Percentiles rank a stretch among this genome's conserved stretches.
Conservation (phyloP, 2,113 vertebrate species). For the Xiphophorus hellerii region DNA sequence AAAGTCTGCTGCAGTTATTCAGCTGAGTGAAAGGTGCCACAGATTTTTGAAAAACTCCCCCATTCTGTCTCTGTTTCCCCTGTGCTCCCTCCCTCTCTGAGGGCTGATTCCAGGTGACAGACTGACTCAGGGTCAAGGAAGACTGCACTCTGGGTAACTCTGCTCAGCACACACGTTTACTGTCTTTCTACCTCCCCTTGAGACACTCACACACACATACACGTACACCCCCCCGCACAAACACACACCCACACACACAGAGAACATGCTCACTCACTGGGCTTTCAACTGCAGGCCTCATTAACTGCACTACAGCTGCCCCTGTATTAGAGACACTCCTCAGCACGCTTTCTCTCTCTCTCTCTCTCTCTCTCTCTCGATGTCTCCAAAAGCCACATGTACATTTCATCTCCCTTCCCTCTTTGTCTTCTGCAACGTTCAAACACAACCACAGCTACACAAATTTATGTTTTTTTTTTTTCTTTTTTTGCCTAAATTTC, state of each 20-base stretch:
- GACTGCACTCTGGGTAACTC: conserved; percentile 76
- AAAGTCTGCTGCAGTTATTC: conserved; percentile 75
- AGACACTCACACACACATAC: conserved; percentile 14
- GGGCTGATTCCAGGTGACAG: conserved; percentile 79
- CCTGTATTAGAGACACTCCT: conserved; percentile 73
- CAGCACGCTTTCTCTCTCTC: conserved; percentile 57
- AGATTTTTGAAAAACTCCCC: conserved; percentile 41
- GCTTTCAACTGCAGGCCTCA: conserved; percentile 76
- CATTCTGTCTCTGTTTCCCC: conserved; percentile 55
- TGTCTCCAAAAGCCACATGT: conserved; percentile 33
- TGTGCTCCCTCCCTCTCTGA: conserved; percentile 49
- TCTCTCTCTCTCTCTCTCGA: not conserved
- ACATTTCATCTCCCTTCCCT: conserved; percentile 33
- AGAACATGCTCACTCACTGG: conserved; percentile 55
- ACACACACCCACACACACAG: conserved; percentile 24
- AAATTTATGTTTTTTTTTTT: conserved; percentile 31
- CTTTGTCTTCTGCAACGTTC: conserved; percentile 28
- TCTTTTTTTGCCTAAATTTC: conserved; percentile 23
- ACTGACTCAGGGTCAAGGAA: conserved; percentile 77
- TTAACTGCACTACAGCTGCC: conserved; percentile 78
- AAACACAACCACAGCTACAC: conserved; percentile 33
- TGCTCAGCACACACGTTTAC: conserved; percentile 66
- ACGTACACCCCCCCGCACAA: too few species aligned
- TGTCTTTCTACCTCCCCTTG: conserved; percentile 27
- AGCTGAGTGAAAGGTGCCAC: conserved; percentile 64